Evolutionary conservation across 2,113 vertebrate genomes (phyloP), one percentile per base, ranked within the genome.

Genomic region (Grus americana): DNA sequence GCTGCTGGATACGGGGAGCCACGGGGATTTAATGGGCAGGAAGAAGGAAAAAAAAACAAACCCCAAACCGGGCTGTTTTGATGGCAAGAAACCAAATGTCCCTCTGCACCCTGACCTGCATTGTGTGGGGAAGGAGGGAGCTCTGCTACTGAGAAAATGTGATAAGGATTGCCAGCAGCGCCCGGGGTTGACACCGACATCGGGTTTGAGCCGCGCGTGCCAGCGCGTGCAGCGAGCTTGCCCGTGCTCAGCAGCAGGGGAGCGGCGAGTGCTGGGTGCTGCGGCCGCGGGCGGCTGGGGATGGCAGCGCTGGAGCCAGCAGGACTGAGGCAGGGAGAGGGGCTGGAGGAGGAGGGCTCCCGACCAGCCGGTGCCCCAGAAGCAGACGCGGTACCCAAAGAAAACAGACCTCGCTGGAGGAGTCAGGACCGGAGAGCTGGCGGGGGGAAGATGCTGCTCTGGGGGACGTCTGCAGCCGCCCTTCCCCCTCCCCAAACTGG

Each of bases 51-150:
- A 74, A 58, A n/a, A 4, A 11, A 15, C 2, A 29, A 74, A 18
- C 21, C 50, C 47, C 8, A 61, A 95, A 78, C 3, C 3, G 2
- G 34, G 54, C 49, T 93, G 67, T 82, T 95, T 86, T 50, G 90
- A 94, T 97, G 97, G 96, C 95, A 74, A 92, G 88, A 38, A 65
- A 36, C 78, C 95, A 93, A 93, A 66, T 34, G 76, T 91, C 84
- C 54, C 81, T 79, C 74, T 81, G 88, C 79, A 59, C 70, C 68
- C 89, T 95, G 97, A 97, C 96, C 96, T 96, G 73, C 95, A 93
- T 96, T 97, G 97, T 97, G 88, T 87, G 74, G 73, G 76, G 94
- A 93, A 91, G 61, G 75, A 97, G 95, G 34, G 94, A 88, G 44
- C 40, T 54, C 52, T 54, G 52, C 27, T 26, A 19, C 95, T 96